Evolutionary conservation across 2,888 invertebrate species (phyloP).

Genomic region (Ectemnius lituratus): DNA sequence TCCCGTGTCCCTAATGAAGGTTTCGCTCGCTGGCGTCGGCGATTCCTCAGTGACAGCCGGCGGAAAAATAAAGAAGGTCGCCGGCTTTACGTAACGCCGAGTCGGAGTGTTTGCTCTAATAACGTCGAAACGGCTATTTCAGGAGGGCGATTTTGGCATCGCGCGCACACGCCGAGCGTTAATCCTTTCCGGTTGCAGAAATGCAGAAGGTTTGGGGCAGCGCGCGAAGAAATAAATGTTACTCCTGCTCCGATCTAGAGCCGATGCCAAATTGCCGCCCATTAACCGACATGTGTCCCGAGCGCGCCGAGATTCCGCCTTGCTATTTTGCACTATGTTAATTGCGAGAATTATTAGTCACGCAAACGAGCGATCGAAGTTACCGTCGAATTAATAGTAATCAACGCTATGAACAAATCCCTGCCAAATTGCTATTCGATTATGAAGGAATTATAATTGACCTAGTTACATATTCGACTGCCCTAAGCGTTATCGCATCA

Average conservation of each 20-base stretch:
- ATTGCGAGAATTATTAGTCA: background rate
- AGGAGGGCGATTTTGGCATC: background rate
- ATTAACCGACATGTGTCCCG: background rate
- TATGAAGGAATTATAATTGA: too few relatives aligned
- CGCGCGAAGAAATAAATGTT: background rate
- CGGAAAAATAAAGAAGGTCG: too few relatives aligned
- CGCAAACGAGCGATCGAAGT: too few relatives aligned
- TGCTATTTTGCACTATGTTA: background rate
- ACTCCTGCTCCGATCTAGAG: background rate
- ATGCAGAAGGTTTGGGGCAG: background rate
- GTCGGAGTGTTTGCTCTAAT: background rate
- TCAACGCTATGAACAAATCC: too few relatives aligned
- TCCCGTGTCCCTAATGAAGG: too few relatives aligned
- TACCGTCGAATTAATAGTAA: too few relatives aligned
- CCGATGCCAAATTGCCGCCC: background rate
- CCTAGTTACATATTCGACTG: too few relatives aligned
- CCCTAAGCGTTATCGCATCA: too few relatives aligned
- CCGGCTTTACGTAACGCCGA: background rate
- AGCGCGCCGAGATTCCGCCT: background rate
- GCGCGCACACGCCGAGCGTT: background rate
- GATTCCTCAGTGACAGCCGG: too few relatives aligned
- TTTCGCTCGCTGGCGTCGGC: too few relatives aligned
- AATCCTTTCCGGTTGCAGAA: conserved; percentile 6
- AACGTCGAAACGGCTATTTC: background rate
- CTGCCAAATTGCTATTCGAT: too few relatives aligned